Evolutionary conservation across 2,888 invertebrate genomes (phyloP), one percentile per base, ranked within the genome.

Genomic region (Neoitamus cyanurus): DNA sequence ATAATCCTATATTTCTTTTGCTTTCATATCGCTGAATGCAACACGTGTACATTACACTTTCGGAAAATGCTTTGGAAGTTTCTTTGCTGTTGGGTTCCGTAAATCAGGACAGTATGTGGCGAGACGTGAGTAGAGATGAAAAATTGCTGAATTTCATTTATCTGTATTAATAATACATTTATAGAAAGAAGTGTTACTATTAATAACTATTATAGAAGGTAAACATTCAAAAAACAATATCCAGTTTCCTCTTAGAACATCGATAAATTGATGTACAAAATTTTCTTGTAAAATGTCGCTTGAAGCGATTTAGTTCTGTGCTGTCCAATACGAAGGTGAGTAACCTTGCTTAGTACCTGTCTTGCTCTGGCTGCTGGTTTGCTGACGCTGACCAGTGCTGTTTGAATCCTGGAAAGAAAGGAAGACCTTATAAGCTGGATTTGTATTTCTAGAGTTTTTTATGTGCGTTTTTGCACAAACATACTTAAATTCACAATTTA

Each of bases 341-440:
- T 91, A 91, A 37, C 90, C 90, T 87, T 90, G 92, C 87, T 91
- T 91, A 85, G 91, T 89, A 83, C 90, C 90, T 85, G 91, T 90
- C 88, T 91, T 91, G 36, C 91, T 90, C 88, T 91, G 91, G 88
- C 90, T 92, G 87, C 90, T 91, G 86, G 91, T 89, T 87, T 91
- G 91, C 87, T 91, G 92, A 84, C 91, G 90, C 86, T 92, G 91
- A n/a, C 92, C 92, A 87, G 92, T 90, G 86, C 91, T 92, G 88
- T 90, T 92, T 84, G 91, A 91, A 87, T 91, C 91, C 91, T 91
- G 89, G 82, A 89, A 89, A 15, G 20, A 85, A 83, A 42, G 85
- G 77, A 58, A 82, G 37, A 20, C 5, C 5, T 42, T 42, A 42
- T 42, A 42, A 42, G 42, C 15, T n/a, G 13, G 5, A 58, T 15